A percentile compares a stretch with the other conserved stretches of the same genome.
phyloP scores from a whole-genome alignment of 2,797 vertebrate genomes.

The Amblyopsis hoosieri region DNA sequence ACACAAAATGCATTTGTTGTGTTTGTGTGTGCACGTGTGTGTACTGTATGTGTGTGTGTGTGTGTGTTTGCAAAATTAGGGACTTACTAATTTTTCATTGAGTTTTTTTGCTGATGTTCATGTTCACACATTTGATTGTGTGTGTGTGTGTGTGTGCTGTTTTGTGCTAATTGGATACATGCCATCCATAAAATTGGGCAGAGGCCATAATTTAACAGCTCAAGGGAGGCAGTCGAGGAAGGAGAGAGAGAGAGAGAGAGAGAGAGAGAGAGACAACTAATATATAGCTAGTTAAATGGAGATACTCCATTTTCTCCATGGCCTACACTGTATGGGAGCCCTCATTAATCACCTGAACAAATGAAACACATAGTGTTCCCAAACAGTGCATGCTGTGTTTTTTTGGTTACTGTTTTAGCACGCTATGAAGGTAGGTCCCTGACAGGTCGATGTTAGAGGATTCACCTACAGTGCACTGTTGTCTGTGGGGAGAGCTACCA shows the following conservation, averaged over 20 bases:
- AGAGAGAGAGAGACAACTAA: conserved; percentile 21
- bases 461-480: too few relatives aligned
- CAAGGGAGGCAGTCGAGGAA: conserved; percentile 23
- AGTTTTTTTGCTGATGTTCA: background rate
- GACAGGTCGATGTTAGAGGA: conserved; percentile 12
- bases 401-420: conserved; percentile 10
- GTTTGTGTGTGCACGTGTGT: conserved; percentile 11
- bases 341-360: conserved; percentile 74
- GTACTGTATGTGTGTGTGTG: conserved; percentile 7
- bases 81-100: conserved; percentile 13
- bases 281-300: conserved; percentile 54
- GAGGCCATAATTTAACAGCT: conserved; percentile 49
- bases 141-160: conserved; percentile 4
- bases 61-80: conserved; percentile 6
- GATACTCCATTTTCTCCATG: conserved; percentile 59
- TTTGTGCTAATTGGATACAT: conserved; percentile 54
- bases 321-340: conserved; percentile 6
- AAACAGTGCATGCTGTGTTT: background rate
- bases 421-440: background rate
- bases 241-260: background rate
- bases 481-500: too few relatives aligned
- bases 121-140: background rate
- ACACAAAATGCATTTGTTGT: conserved; percentile 8
- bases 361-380: conserved; percentile 57
- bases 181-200: conserved; percentile 61